Base-by-base conservation (phyloP, 2,113 vertebrate species). In the Tragulus kanchil region DNA sequence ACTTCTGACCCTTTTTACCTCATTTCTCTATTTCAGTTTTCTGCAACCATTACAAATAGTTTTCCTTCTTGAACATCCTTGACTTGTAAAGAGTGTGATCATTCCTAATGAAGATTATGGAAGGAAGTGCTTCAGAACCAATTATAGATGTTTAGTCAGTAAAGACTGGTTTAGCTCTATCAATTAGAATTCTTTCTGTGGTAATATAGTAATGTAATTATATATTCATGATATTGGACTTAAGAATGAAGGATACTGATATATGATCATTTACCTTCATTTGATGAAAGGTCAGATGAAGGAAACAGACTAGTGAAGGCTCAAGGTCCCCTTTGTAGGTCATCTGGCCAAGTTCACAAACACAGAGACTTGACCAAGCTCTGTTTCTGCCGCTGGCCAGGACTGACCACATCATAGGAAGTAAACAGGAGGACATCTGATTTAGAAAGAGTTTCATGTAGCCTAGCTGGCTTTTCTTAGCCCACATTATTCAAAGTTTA, bases 291-390 rank as follows among this genome's bases (percentile, higher is more conserved):
- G 23, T 13, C n/a, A 42, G 12, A 23, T 61, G 14, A 59, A 61
- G 83, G 48, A 88, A 82, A 12, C 13, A 28, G 28, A 26, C 58
- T 2, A 28, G 1, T n/a, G 17, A 11, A 12, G 31, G 19, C 52
- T 52, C 45, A 17, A 0, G 0, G 13, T 25, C 69, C 69, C 59
- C 48, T 85, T 42, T 4, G 48, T 25, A 52, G 50, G 71, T n/a
- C 26, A 0, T 42, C 23, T 23, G 48, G 5, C 45, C 65, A 25
- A n/a, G 9, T 52, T 25, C 67, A 73, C 82, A n/a, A 8, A 16
- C 23, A 26, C 19, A 61, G 26, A 31, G 21, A 17, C 15, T 26
- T 10, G 3, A 31, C 16, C 64, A 0, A 0, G 14, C 17, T 3
- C 42, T 79, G 19, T 58, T 89, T 42, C 64, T n/a, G 8, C 85